A percentile compares a stretch with the other conserved stretches of the same genome.
phyloP scores from a whole-genome alignment of 2,797 vertebrate species.

The Phataginus tetradactyla region DNA sequence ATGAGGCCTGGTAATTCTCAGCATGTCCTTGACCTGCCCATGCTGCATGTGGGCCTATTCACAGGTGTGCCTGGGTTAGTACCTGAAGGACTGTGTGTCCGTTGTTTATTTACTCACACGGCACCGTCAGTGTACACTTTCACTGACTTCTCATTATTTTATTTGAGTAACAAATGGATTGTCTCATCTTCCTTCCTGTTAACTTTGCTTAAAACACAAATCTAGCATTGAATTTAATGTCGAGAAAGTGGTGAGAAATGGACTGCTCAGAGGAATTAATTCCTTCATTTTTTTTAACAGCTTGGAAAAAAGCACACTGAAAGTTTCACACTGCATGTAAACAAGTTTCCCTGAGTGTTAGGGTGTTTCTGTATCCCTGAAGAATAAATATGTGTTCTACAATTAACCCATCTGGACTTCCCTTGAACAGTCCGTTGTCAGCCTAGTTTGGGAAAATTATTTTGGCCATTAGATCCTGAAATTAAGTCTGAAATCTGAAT shows the following conservation, averaged over 20 bases:
- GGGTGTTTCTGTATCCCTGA: background rate
- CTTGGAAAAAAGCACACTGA: slow-evolving; percentile 42
- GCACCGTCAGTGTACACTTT: background rate
- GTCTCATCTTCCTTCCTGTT: slow-evolving; percentile 35
- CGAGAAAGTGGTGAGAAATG: slow-evolving; percentile 34
- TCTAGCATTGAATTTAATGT: slow-evolving; percentile 47
- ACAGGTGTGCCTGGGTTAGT: background rate
- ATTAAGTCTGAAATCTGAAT: background rate
- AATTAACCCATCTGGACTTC: background rate
- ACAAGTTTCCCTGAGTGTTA: background rate
- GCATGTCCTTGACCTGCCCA: rapidly evolving
- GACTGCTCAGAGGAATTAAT: slow-evolving; percentile 54
- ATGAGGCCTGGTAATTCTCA: rapidly evolving
- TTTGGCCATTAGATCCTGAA: slow-evolving; percentile 10
- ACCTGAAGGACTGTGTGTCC: background rate
- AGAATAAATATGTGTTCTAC: background rate
- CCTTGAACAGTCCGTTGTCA: background rate
- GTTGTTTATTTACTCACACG: background rate
- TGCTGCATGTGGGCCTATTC: rapidly evolving
- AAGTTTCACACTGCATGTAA: background rate
- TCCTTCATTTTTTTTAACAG: slow-evolving; percentile 53
- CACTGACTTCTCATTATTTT: background rate
- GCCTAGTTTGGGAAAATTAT: background rate
- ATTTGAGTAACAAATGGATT: slow-evolving; percentile 5
- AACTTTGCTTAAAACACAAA: slow-evolving; percentile 61